Conservation (phyloP, 2,113 vertebrate species). For the Apaloderma vittatum region DNA sequence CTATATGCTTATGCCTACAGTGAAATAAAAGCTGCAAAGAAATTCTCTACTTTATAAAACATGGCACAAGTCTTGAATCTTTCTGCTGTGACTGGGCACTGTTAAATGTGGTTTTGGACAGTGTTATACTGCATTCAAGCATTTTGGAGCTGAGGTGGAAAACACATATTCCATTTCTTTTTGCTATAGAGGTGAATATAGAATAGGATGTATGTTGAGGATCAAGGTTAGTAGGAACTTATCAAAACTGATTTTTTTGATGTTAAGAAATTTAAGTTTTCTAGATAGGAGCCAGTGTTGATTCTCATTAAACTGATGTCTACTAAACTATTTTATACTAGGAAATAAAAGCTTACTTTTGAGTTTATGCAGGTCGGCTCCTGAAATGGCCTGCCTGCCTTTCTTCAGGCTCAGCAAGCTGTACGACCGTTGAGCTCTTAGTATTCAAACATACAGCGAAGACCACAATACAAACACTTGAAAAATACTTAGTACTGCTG, state of each 20-base stretch:
- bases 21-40: not conserved
- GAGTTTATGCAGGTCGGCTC: not conserved
- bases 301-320: not conserved
- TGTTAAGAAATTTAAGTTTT: not conserved
- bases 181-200: not conserved
- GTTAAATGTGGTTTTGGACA: not conserved
- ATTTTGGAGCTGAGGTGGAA: not conserved
- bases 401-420: not conserved
- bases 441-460: not conserved
- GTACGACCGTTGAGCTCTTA: not conserved
- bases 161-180: not conserved
- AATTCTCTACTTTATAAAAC: not conserved
- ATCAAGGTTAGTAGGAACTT: not conserved
- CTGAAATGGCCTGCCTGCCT: not conserved
- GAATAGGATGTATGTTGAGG: not conserved
- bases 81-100: not conserved
- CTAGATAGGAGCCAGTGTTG: not conserved
- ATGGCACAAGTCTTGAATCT: not conserved
- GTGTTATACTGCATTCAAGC: not conserved
- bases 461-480: not conserved
- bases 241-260: not conserved
- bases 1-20: not conserved
- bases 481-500: not conserved
- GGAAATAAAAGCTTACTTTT: not conserved
- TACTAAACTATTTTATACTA: not conserved